Evolutionary conservation across 2,888 invertebrate genomes (phyloP).

Genomic region (Scaptodrosophila latifasciaeformis): DNA sequence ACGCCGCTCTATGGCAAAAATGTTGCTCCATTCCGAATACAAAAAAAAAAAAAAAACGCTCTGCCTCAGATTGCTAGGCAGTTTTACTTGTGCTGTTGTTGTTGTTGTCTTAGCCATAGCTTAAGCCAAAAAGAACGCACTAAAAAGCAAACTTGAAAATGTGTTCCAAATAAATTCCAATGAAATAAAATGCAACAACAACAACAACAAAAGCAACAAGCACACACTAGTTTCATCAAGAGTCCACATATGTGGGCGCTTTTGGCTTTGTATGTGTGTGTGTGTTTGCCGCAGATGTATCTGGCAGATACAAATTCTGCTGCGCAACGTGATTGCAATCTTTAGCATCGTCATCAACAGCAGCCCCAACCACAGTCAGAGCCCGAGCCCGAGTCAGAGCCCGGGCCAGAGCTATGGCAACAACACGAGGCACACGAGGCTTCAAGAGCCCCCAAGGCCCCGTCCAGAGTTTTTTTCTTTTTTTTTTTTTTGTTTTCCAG

Average conservation of each 20-base stretch:
- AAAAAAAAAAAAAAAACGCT: no score
- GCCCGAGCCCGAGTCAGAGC: conserved; percentile 44
- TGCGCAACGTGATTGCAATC: conserved; percentile 65
- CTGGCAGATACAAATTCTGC: conserved; percentile 66
- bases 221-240: not conserved
- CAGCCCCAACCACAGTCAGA: conserved; percentile 25
- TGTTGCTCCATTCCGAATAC: no score
- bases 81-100: not conserved
- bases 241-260: conserved; percentile 1
- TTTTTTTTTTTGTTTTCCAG: not conserved
- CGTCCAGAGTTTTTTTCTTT: conserved; percentile 11
- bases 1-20: no score
- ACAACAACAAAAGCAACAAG: conserved; percentile 1
- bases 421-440: conserved; percentile 15
- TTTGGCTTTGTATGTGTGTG: conserved; percentile 6
- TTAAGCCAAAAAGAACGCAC: conserved; percentile 5
- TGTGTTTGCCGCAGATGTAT: conserved; percentile 45
- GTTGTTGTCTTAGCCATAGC: not conserved
- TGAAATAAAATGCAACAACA: conserved; percentile 53
- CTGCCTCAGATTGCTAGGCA: no score
- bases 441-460: conserved; percentile 31
- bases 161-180: conserved; percentile 73
- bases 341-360: conserved; percentile 61
- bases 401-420: conserved; percentile 20
- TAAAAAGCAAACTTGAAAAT: conserved; percentile 46